These are phyloP conservation scores for Exocentrus adspersus DNA, from an alignment of 2,888 invertebrate genomes.

Conservation along the genomic window DNA sequence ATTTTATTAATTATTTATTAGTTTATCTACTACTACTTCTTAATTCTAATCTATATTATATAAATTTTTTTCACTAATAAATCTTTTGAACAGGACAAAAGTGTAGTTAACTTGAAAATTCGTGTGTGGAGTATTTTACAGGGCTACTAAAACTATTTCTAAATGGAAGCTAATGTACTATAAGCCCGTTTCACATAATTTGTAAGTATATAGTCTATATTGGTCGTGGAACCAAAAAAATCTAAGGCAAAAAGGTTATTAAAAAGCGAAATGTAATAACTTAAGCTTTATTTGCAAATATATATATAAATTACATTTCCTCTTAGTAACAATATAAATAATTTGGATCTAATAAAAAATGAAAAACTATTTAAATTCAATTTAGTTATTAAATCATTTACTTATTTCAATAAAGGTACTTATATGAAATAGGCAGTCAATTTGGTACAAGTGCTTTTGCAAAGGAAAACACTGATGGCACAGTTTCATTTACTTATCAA, in stretches of 20 bases:
- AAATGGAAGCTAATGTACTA: too few relatives aligned
- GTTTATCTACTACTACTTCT: too few relatives aligned
- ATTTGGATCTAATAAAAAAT: slow-evolving; percentile 46
- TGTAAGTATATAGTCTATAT: slow-evolving; percentile 36
- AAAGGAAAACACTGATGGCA: slow-evolving; percentile 55
- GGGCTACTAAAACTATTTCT: too few relatives aligned
- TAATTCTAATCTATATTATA: too few relatives aligned
- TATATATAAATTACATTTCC: slow-evolving; percentile 57
- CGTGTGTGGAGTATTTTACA: too few relatives aligned
- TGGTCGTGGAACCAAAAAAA: slow-evolving; percentile 36
- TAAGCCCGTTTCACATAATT: too few relatives aligned
- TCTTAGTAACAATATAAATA: slow-evolving; percentile 58
- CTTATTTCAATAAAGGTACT: slow-evolving; percentile 43
- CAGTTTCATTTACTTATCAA: slow-evolving; percentile 35
- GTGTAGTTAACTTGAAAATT: too few relatives aligned
- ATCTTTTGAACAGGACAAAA: too few relatives aligned
- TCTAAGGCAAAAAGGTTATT: slow-evolving; percentile 51
- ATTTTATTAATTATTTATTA: too few relatives aligned
- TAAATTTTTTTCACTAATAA: too few relatives aligned
- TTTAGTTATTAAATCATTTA: slow-evolving; percentile 28
- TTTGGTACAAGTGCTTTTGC: slow-evolving; percentile 58
- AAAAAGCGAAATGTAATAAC: slow-evolving; percentile 60
- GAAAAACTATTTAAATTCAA: slow-evolving; percentile 40
- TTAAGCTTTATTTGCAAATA: slow-evolving; percentile 62
- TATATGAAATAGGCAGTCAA: slow-evolving; percentile 57